Evolutionary conservation across 1,140 invertebrate species (phyloP).

Genomic region (Heliconius melpomene): DNA sequence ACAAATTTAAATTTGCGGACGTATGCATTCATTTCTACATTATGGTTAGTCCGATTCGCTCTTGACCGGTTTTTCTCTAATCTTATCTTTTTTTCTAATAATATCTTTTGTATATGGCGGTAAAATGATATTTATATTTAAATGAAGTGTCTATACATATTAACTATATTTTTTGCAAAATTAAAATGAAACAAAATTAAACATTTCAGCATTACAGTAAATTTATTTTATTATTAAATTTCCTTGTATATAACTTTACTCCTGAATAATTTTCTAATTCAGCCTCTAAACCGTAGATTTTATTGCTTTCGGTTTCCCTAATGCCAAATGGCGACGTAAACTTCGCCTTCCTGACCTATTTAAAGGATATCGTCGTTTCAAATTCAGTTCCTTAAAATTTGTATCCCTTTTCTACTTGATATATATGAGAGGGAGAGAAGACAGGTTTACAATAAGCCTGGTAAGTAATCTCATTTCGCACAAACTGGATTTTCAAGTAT

Average conservation of each 20-base stretch:
- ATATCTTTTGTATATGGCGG: too few relatives aligned
- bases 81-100: too few relatives aligned
- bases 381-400: constrained; percentile 60
- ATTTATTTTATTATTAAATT: constrained; percentile 34
- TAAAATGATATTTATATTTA: too few relatives aligned
- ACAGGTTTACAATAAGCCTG: constrained; percentile 51
- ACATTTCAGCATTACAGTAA: not conserved
- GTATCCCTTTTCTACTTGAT: constrained; percentile 48
- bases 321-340: constrained; percentile 71
- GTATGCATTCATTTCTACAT: too few relatives aligned
- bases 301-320: constrained; percentile 75
- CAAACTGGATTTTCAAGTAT: constrained; percentile 14
- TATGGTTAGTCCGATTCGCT: too few relatives aligned
- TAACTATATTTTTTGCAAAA: too few relatives aligned
- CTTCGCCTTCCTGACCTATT: constrained; percentile 80
- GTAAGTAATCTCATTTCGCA: constrained; percentile 44
- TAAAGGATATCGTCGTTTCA: constrained; percentile 70
- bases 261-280: constrained; percentile 75
- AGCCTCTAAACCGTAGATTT: constrained; percentile 64
- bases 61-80: too few relatives aligned
- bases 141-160: too few relatives aligned
- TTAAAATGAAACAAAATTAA: too few relatives aligned
- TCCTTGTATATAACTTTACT: constrained; percentile 43
- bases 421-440: constrained; percentile 48
- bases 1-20: too few relatives aligned